These are phyloP conservation scores for Papilio elwesi DNA, from an alignment of 2,888 invertebrate genomes.

Conservation along the genomic window DNA sequence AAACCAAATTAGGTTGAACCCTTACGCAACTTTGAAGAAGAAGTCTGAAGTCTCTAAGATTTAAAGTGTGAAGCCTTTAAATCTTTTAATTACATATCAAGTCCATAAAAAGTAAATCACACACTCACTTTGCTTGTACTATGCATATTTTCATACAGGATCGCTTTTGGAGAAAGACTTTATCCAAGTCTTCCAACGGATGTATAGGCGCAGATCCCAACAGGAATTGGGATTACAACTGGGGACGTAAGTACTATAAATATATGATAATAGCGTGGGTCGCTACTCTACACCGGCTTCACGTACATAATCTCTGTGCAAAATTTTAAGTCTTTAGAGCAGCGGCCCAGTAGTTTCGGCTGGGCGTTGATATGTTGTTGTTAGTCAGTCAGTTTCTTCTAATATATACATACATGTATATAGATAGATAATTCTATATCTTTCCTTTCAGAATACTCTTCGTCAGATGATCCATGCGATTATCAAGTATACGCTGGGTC, in stretches of 20 bases:
- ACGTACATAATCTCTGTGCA: too few species aligned
- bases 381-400: too few species aligned
- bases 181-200: conserved; percentile 69
- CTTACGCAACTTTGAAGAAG: not conserved
- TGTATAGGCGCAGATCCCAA: conserved; percentile 91
- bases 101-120: not conserved
- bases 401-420: too few species aligned
- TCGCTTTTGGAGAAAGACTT: conserved; percentile 90
- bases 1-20: too few species aligned
- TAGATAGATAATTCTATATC: not conserved
- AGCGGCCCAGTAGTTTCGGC: too few species aligned
- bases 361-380: too few species aligned
- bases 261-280: not conserved
- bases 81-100: not conserved
- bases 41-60: not conserved
- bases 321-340: too few species aligned
- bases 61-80: not conserved
- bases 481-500: conserved; percentile 88
- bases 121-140: not conserved
- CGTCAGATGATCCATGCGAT: conserved; percentile 85
- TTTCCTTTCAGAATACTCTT: conserved; percentile 46
- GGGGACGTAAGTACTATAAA: conserved; percentile 67
- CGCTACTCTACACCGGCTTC: too few species aligned
- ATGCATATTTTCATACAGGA: conserved; percentile 68
- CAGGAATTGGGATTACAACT: conserved; percentile 89